phyloP scores from a whole-genome alignment of 2,888 invertebrate genomes.

The Chymomyza amoena region DNA sequence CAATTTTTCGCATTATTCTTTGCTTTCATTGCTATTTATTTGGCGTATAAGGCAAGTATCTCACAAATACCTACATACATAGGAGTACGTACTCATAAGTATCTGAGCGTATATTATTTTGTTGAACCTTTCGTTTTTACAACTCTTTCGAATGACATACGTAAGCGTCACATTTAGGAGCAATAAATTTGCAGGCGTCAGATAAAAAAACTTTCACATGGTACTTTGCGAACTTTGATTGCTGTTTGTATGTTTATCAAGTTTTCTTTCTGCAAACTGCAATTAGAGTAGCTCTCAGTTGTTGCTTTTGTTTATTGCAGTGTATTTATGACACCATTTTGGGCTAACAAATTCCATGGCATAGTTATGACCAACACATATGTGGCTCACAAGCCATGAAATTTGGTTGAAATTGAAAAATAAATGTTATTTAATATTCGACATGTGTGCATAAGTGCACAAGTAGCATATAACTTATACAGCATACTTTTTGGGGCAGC shows the following conservation, averaged over 20 bases:
- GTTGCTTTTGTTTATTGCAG: not conserved
- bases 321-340: not conserved
- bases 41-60: slow-evolving; percentile 31
- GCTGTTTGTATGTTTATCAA: not conserved
- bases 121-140: not conserved
- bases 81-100: not conserved
- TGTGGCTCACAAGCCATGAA: not conserved
- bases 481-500: not conserved
- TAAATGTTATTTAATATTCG: not conserved
- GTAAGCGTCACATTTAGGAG: not conserved
- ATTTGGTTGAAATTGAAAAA: not conserved
- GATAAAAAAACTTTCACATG: not conserved
- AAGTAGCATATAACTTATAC: not conserved
- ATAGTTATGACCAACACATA: not conserved
- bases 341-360: not conserved
- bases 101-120: not conserved
- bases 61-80: not conserved
- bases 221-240: not conserved
- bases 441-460: not conserved
- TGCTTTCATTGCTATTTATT: slow-evolving; percentile 66
- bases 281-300: not conserved
- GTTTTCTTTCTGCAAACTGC: not conserved
- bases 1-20: slow-evolving; percentile 27
- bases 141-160: not conserved
- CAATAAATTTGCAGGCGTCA: not conserved